Evolutionary conservation across 1,140 invertebrate genomes (phyloP), one percentile per base, ranked within the genome.

Genomic region (Leptonema lineaticorne): DNA sequence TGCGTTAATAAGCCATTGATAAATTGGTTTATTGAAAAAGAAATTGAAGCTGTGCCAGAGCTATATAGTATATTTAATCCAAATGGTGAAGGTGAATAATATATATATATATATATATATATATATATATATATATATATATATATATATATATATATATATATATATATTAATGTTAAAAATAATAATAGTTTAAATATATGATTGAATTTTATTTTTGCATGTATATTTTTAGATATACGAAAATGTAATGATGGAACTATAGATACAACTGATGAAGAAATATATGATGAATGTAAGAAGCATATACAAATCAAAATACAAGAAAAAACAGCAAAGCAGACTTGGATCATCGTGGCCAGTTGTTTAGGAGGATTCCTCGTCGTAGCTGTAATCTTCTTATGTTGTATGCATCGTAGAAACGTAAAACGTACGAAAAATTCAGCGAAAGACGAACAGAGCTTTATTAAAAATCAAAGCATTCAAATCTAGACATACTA

Each of bases 331-430:
- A 69, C 76, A 0, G 73, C 77, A 0, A 77, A 78, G n/a, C 75
- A 77, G 11, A 82, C 81, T 0, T 83, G 81, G 82, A 64, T 81
- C 14, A 82, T 79, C 0, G 77, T 83, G 29, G 75, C 74, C 11
- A 78, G 78, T 0, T 77, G 80, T 6, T 70, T 83, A 0, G 77
- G 75, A 1, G 80, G 78, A 2, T 82, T 82, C 67, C 75, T 83
- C 0, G 73, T 83, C 4, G 76, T 77, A 18, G 81, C 83, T 67
- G 78, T 82, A 5, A 71, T 81, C 27, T 74, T 81, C 0, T 74
- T 83, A 0, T 82, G 78, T 64, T 74, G 79, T 14, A 78, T 83
- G 76, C 82, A 83, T 63, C 74, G 79, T 45, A 75, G 81, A 71
- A 83, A 83, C 69, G 80, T 82, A 0, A 76, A 77, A 4, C 78